These are phyloP conservation scores for Acrocephalus arundinaceus DNA, from an alignment of 2,113 vertebrate species.

Conservation along the genomic window DNA sequence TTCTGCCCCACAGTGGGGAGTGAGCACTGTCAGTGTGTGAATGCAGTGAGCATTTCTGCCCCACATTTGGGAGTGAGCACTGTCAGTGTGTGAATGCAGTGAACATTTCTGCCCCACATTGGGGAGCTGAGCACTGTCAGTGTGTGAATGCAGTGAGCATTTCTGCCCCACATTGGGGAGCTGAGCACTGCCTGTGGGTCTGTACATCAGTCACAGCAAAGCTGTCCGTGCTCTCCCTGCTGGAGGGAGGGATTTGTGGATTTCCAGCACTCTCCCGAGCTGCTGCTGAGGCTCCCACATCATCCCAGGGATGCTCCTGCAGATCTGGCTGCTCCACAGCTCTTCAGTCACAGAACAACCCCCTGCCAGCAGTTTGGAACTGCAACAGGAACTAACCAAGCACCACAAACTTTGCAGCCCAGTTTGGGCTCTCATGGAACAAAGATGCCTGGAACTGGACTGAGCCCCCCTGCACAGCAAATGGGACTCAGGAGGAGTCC, in stretches of 20 bases:
- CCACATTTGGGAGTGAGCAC: no score
- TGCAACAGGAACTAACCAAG: neutral
- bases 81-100: no score
- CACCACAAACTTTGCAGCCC: neutral
- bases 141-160: no score
- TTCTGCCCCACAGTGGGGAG: no score
- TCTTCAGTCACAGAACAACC: neutral
- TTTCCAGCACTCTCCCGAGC: neutral
- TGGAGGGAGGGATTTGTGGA: neutral
- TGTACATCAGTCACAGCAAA: neutral
- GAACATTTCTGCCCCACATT: no score
- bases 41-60: no score
- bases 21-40: no score
- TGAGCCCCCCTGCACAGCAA: neutral
- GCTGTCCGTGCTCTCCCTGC: neutral
- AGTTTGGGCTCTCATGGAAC: no score
- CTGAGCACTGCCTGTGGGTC: neutral
- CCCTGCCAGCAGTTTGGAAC: neutral
- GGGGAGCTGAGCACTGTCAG: no score
- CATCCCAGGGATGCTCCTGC: neutral
- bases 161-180: no score
- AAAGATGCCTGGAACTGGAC: neutral
- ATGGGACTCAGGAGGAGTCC: neutral
- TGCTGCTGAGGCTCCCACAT: neutral
- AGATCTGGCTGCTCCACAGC: neutral